Percentiles rank a stretch among this genome's conserved stretches.
Conservation (phyloP, 2,888 invertebrate genomes). For the Troides helena region DNA sequence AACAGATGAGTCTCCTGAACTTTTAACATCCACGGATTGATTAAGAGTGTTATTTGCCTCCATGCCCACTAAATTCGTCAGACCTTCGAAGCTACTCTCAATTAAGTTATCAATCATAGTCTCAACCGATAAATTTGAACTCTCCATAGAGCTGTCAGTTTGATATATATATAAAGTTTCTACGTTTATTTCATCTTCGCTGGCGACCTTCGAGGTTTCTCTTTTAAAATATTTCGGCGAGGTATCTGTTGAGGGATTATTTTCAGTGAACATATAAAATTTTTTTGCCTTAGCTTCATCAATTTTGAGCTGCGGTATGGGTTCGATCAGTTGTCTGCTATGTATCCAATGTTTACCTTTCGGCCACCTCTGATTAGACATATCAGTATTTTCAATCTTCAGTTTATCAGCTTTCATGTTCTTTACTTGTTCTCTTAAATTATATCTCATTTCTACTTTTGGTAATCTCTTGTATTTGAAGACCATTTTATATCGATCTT, state of each 20-base stretch:
- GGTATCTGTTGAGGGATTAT: conserved; percentile 31
- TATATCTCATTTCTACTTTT: conserved; percentile 59
- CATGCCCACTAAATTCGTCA: conserved; percentile 31
- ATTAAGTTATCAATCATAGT: conserved; percentile 57
- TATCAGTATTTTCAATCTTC: conserved; percentile 47
- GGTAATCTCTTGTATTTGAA: conserved; percentile 58
- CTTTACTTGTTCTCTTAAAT: conserved; percentile 61
- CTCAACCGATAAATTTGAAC: conserved; percentile 50
- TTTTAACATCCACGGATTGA: conserved; percentile 17
- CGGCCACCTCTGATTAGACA: conserved; percentile 62
- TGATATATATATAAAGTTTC: conserved; percentile 43
- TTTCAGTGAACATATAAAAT: conserved; percentile 33
- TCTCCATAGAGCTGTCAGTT: conserved; percentile 38
- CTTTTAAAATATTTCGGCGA: conserved; percentile 54
- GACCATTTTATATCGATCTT: conserved; percentile 53
- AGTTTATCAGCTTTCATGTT: conserved; percentile 51
- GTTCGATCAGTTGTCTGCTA: conserved; percentile 33
- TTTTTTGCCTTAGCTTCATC: conserved; percentile 30
- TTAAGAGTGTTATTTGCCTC: conserved; percentile 22
- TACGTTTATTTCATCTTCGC: conserved; percentile 37
- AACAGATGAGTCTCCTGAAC: conserved; percentile 2
- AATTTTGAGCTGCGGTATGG: conserved; percentile 28
- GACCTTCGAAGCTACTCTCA: conserved; percentile 45
- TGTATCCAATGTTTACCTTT: conserved; percentile 43
- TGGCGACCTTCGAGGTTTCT: conserved; percentile 46